These are phyloP conservation scores for Oncorhynchus mykiss DNA, from an alignment of 2,113 vertebrate genomes.

Conservation along the genomic window DNA sequence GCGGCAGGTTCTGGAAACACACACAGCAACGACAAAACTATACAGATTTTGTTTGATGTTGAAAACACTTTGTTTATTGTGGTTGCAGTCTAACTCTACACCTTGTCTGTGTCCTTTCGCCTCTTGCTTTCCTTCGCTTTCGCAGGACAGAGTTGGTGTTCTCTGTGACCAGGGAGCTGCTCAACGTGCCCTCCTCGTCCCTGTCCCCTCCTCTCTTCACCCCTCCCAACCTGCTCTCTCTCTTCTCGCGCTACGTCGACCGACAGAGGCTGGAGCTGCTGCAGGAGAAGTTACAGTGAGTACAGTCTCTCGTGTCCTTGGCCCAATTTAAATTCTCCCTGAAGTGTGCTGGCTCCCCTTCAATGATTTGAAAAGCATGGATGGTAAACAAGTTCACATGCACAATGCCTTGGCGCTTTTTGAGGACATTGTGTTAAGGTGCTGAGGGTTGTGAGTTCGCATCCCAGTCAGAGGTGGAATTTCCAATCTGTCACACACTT, in stretches of 20 bases:
- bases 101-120: not conserved
- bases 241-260: constrained; percentile 92
- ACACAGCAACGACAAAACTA: not conserved
- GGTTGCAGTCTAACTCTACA: not conserved
- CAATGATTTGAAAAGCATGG: no score
- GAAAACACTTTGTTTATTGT: not conserved
- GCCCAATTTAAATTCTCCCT: no score
- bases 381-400: not conserved
- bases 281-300: constrained; percentile 94
- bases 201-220: constrained; percentile 84
- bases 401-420: not conserved
- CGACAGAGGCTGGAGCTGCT: constrained; percentile 88
- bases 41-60: no score
- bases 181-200: constrained; percentile 79
- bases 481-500: no score
- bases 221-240: constrained; percentile 85
- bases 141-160: constrained; percentile 91
- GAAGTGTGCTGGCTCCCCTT: no score
- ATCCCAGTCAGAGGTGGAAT: no score
- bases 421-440: no score
- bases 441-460: no score
- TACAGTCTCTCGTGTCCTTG: no score
- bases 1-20: no score
- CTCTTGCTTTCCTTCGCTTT: not conserved
- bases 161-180: constrained; percentile 84